Conservation (phyloP, 2,113 vertebrate species). For the Clupea harengus region DNA sequence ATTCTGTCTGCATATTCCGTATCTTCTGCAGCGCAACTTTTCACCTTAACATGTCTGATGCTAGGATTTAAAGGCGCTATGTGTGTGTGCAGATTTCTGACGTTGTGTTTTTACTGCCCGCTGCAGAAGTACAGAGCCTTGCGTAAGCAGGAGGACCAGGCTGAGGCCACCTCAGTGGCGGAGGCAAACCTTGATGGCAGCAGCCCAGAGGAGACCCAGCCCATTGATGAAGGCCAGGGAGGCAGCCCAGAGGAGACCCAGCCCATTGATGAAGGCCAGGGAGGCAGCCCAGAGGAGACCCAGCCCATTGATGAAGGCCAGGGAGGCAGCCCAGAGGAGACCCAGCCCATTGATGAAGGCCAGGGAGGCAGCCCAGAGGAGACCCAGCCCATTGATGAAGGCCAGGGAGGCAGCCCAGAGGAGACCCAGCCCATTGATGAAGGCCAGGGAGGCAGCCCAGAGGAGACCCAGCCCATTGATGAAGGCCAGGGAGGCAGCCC, state of each 20-base stretch:
- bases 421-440: no score
- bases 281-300: no score
- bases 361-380: not conserved
- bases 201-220: not conserved
- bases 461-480: no score
- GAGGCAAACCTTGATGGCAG: not conserved
- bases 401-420: not conserved
- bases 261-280: no score
- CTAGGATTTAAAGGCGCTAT: not conserved
- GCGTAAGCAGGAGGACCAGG: slow-evolving; percentile 48
- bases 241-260: not conserved
- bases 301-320: not conserved
- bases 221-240: not conserved
- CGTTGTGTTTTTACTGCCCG: not conserved
- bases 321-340: not conserved
- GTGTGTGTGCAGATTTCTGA: not conserved
- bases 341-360: not conserved
- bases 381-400: not conserved
- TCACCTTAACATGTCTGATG: not conserved
- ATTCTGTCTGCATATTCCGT: no score
- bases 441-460: not conserved
- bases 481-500: not conserved
- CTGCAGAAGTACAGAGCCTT: slow-evolving; percentile 60
- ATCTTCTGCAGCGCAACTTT: no score
- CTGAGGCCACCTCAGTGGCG: slow-evolving; percentile 11